Conservation (phyloP, 2,797 vertebrate species). For the Hippoglossus hippoglossus region DNA sequence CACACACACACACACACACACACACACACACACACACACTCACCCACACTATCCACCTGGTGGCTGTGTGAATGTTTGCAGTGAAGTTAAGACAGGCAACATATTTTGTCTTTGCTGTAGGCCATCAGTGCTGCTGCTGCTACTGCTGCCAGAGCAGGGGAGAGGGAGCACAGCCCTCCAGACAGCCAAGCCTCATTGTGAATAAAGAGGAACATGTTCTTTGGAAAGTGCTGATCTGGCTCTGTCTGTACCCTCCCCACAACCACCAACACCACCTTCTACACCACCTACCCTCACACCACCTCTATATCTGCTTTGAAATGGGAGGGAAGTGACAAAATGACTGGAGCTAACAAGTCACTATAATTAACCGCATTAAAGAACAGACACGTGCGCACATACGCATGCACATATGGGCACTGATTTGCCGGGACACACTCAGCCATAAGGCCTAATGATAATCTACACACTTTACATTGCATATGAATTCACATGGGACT, state of each 20-base stretch:
- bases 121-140: constrained; percentile 43
- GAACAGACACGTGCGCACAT: constrained; percentile 38
- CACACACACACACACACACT: constrained; percentile 2
- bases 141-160: constrained; percentile 41
- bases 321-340: constrained; percentile 75
- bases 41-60: constrained; percentile 47
- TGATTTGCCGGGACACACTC: constrained; percentile 4
- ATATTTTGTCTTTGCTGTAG: constrained; percentile 54
- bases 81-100: constrained; percentile 40
- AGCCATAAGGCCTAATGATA: constrained; percentile 51
- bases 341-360: constrained; percentile 80
- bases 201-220: constrained; percentile 62
- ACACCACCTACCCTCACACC: constrained; percentile 3
- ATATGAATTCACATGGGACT: constrained; percentile 38
- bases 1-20: constrained; percentile 1
- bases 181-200: constrained; percentile 54
- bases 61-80: constrained; percentile 54
- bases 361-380: constrained; percentile 82
- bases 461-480: constrained; percentile 50
- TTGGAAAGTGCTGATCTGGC: constrained; percentile 69
- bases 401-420: constrained; percentile 18
- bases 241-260: constrained; percentile 48
- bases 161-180: constrained; percentile 35
- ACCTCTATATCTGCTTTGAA: constrained; percentile 74
- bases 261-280: background rate